Percentiles rank a stretch among this genome's conserved stretches.
phyloP scores from a whole-genome alignment of 2,797 vertebrate genomes.

The Toxotes lorentzi region DNA sequence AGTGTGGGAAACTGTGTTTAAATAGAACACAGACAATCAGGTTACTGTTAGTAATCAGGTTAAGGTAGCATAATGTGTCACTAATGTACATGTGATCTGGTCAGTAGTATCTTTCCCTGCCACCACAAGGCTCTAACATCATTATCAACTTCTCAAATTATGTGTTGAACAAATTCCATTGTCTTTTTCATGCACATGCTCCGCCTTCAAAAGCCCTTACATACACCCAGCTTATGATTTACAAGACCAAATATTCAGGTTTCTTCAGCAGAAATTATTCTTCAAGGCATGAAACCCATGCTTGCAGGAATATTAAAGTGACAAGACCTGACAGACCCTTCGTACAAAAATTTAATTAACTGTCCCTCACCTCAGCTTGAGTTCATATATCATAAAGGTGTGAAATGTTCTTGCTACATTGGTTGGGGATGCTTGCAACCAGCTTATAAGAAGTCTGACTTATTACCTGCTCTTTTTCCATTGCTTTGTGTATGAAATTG shows the following conservation, averaged over 20 bases:
- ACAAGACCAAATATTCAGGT: neutral
- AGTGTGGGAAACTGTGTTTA: constrained; percentile 9
- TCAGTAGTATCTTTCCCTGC: constrained; percentile 7
- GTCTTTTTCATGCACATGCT: neutral
- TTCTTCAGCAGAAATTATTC: neutral
- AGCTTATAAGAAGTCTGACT: neutral
- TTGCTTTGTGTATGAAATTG: neutral
- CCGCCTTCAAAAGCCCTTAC: neutral
- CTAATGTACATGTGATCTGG: neutral
- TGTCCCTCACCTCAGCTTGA: constrained; percentile 22
- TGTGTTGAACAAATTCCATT: neutral
- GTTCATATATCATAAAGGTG: constrained; percentile 47
- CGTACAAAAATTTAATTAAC: neutral
- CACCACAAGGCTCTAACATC: neutral
- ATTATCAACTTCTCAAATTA: constrained; percentile 17
- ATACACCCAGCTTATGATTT: neutral
- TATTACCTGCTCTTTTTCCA: neutral
- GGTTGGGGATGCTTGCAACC: constrained; percentile 14
- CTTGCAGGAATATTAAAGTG: neutral
- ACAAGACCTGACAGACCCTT: neutral
- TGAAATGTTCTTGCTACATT: constrained; percentile 38
- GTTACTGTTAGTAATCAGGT: constrained; percentile 27
- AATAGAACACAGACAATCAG: constrained; percentile 8
- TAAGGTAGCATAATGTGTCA: constrained; percentile 27
- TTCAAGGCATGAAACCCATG: neutral